A percentile compares a stretch with the other conserved stretches of the same genome.
Conservation (phyloP, 2,888 invertebrate species). For the Heliconius erato region DNA sequence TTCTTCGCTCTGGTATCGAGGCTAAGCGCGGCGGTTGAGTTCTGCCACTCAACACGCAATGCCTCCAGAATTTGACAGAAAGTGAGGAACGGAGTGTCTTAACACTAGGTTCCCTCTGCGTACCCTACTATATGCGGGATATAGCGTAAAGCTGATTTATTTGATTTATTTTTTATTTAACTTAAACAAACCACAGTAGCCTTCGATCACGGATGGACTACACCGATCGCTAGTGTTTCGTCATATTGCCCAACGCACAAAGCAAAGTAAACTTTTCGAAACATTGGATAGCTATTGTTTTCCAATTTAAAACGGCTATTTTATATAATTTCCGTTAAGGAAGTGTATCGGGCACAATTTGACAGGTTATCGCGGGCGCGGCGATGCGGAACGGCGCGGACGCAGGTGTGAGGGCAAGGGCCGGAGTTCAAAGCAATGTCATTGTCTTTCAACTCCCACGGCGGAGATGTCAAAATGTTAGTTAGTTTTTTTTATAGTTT, state of each 20-base stretch:
- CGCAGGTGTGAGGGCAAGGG: conserved; percentile 51
- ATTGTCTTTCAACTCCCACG: conserved; percentile 56
- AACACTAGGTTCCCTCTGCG: too few species aligned
- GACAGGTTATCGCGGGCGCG: conserved; percentile 53
- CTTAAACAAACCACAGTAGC: background rate
- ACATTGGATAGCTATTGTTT: conserved; percentile 29
- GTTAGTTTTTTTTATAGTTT: conserved; percentile 16
- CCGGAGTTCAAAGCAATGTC: conserved; percentile 54
- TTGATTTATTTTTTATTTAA: too few species aligned
- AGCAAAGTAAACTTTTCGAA: conserved; percentile 6
- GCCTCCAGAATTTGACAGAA: too few species aligned
- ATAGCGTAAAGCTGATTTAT: too few species aligned
- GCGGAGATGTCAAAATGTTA: conserved; percentile 10
- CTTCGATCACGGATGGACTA: background rate
- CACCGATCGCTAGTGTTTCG: background rate
- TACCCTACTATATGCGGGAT: too few species aligned
- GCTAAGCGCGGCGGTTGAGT: too few species aligned
- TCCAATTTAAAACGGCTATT: conserved; percentile 13
- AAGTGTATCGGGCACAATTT: conserved; percentile 29
- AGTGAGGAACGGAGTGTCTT: too few species aligned
- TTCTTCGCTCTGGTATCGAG: too few species aligned
- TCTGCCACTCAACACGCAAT: too few species aligned
- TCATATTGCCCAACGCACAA: background rate
- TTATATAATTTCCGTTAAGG: conserved; percentile 24
- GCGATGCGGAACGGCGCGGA: conserved; percentile 50